A percentile compares a stretch with the other conserved stretches of the same genome.
Conservation (phyloP, 1,140 invertebrate species). For the Aricia agestis region DNA sequence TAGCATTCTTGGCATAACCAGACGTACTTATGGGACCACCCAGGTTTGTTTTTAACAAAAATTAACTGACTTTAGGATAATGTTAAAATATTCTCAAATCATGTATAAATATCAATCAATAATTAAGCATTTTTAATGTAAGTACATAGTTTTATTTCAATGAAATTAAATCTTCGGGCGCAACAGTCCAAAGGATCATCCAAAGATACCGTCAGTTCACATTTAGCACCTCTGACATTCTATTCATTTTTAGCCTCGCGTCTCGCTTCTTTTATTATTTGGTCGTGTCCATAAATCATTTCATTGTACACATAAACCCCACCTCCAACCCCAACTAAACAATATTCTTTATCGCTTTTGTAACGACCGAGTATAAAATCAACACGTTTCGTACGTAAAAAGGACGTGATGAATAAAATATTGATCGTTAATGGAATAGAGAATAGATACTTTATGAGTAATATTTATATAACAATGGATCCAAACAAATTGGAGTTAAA, state of each 20-base stretch:
- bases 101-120: too few species aligned
- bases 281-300: slow-evolving; percentile 27
- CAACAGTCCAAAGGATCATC: neutral
- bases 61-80: neutral
- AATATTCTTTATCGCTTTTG: slow-evolving; percentile 12
- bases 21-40: neutral
- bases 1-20: neutral
- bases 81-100: too few species aligned
- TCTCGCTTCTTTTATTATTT: slow-evolving; percentile 21
- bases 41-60: neutral
- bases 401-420: slow-evolving; percentile 1
- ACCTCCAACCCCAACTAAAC: slow-evolving; percentile 6
- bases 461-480: neutral
- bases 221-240: slow-evolving; percentile 1
- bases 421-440: neutral
- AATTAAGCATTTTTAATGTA: too few species aligned
- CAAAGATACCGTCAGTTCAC: neutral
- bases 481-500: neutral
- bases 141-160: too few species aligned
- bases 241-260: neutral
- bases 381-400: neutral
- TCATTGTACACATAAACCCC: slow-evolving; percentile 20
- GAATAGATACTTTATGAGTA: neutral
- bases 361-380: slow-evolving; percentile 2
- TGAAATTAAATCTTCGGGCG: too few species aligned